Evolutionary conservation across 2,888 invertebrate genomes (phyloP).

Genomic region (Dugesia japonica): DNA sequence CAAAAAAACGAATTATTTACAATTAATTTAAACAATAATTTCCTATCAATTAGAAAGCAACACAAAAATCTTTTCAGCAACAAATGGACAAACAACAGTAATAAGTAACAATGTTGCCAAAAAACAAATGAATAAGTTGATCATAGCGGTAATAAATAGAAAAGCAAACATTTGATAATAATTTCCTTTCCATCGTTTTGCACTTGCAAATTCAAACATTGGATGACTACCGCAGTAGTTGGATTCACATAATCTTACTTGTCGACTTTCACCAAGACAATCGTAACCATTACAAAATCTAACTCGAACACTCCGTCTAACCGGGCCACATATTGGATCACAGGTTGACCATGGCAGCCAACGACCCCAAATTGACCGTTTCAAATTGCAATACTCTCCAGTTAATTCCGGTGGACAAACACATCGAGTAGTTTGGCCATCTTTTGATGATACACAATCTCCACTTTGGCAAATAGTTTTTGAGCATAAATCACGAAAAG

Average conservation of each 20-base stretch:
- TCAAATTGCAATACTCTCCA: constrained; percentile 20
- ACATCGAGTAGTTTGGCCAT: constrained; percentile 22
- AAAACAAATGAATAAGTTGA: background rate
- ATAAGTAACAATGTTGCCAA: background rate
- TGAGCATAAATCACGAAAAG: constrained; percentile 23
- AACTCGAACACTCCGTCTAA: background rate
- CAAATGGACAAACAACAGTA: background rate
- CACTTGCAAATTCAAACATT: constrained; percentile 8
- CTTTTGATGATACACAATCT: constrained; percentile 26
- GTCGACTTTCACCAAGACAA: background rate
- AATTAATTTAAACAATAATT: too few species aligned
- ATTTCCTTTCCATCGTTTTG: constrained; percentile 1
- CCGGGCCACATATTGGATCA: constrained; percentile 25
- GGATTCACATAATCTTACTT: background rate
- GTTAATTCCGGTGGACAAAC: constrained; percentile 25
- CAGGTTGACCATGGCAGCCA: constrained; percentile 29
- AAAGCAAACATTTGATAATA: constrained; percentile 4
- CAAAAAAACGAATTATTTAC: too few species aligned
- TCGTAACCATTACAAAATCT: background rate
- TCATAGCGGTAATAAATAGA: background rate
- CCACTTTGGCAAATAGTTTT: constrained; percentile 27
- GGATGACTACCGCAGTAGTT: background rate
- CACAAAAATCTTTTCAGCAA: background rate
- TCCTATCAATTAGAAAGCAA: too few species aligned
- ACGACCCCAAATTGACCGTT: constrained; percentile 13